Evolutionary conservation across 2,888 invertebrate species (phyloP).

Genomic region (Athalia cordata): DNA sequence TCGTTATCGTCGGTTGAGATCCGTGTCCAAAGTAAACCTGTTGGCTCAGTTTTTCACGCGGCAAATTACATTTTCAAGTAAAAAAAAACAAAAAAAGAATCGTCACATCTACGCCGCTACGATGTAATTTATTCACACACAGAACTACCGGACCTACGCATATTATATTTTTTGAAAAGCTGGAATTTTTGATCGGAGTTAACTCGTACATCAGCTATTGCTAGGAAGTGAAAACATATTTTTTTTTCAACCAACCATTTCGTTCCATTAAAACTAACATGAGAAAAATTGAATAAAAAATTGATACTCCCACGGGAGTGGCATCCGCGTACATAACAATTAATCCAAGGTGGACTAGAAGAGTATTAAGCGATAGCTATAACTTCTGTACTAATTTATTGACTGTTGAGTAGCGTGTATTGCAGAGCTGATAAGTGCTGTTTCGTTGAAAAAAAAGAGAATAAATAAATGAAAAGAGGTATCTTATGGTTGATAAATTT

Average conservation of each 20-base stretch:
- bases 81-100: neutral
- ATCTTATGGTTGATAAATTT: too few relatives aligned
- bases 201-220: neutral
- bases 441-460: too few relatives aligned
- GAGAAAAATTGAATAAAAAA: constrained; percentile 10
- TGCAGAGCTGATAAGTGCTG: too few relatives aligned
- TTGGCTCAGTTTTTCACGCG: neutral
- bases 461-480: too few relatives aligned
- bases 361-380: constrained; percentile 16
- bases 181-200: neutral
- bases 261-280: neutral
- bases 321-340: constrained; percentile 24
- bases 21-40: neutral
- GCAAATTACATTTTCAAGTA: neutral
- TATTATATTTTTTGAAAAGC: neutral
- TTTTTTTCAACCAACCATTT: constrained; percentile 4
- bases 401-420: too few relatives aligned
- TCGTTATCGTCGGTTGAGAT: constrained; percentile 24
- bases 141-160: neutral
- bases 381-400: constrained; percentile 19
- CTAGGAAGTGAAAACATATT: neutral
- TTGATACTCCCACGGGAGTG: constrained; percentile 29
- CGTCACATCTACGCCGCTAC: constrained; percentile 1
- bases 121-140: neutral
- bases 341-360: constrained; percentile 28